Evolutionary conservation across 2,888 invertebrate genomes (phyloP).

Genomic region (Piscicola geometra): DNA sequence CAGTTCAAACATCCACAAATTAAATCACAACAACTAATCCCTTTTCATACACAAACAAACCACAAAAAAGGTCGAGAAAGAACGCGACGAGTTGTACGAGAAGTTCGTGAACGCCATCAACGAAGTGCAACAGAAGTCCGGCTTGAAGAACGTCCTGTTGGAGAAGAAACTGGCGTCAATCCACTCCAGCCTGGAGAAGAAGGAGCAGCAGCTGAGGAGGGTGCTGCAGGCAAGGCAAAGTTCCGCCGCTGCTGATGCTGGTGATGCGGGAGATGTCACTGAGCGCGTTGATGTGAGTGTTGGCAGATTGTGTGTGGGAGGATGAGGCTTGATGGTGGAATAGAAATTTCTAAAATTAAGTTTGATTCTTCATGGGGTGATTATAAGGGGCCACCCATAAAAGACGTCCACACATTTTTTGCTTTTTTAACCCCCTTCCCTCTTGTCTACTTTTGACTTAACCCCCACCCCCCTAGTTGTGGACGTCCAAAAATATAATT

Average conservation of each 20-base stretch:
- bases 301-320: neutral
- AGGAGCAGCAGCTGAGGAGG: constrained; percentile 68
- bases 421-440: too few relatives aligned
- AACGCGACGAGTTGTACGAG: constrained; percentile 73
- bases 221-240: constrained; percentile 63
- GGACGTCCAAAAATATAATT: too few relatives aligned
- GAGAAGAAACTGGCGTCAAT: constrained; percentile 70
- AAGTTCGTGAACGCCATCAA: constrained; percentile 77
- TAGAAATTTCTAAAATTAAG: too few relatives aligned
- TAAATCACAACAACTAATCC: too few relatives aligned
- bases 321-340: neutral
- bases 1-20: too few relatives aligned
- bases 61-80: constrained; percentile 65
- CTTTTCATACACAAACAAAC: too few relatives aligned
- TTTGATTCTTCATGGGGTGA: too few relatives aligned
- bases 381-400: too few relatives aligned
- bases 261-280: constrained; percentile 59
- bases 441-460: too few relatives aligned
- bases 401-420: too few relatives aligned
- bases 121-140: constrained; percentile 80
- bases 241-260: constrained; percentile 58
- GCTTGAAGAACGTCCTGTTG: constrained; percentile 73
- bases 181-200: constrained; percentile 65
- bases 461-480: too few relatives aligned
- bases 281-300: constrained; percentile 62